Percentiles rank a stretch among this genome's conserved stretches.
Evolutionary conservation across 2,797 vertebrate genomes (phyloP).

Genomic region (Darevskia nairensis): DNA sequence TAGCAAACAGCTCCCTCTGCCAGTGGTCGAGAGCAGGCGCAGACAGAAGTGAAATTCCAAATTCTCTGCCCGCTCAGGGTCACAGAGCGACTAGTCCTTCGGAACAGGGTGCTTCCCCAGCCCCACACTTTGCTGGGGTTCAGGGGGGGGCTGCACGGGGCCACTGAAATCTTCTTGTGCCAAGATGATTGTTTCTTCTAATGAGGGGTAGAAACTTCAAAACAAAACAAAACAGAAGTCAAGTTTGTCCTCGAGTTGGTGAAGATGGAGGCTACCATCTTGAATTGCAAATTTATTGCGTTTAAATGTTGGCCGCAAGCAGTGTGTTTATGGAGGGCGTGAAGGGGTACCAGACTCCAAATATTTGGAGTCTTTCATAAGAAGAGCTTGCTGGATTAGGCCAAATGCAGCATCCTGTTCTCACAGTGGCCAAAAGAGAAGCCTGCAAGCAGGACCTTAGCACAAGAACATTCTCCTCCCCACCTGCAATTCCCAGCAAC

Average conservation of each 20-base stretch:
- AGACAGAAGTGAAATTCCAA: constrained; percentile 81
- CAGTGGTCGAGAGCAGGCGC: constrained; percentile 86
- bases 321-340: background rate
- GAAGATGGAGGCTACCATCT: background rate
- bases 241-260: background rate
- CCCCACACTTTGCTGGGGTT: too few relatives aligned
- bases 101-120: fast-evolving
- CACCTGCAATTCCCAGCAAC: background rate
- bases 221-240: too few relatives aligned
- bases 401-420: too few relatives aligned
- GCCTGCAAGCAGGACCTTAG: too few relatives aligned
- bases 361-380: background rate
- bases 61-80: constrained; percentile 84
- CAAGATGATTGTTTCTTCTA: background rate
- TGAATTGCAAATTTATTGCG: background rate
- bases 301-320: background rate
- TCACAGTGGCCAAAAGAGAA: too few relatives aligned
- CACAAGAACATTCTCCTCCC: too few relatives aligned
- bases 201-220: background rate
- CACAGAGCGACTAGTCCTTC: constrained; percentile 74
- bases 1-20: constrained; percentile 46
- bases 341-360: background rate
- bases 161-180: too few relatives aligned
- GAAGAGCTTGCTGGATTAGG: too few relatives aligned
- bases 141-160: background rate